Base-by-base conservation (phyloP, 1,140 invertebrate genomes). In the Venustaconcha ellipsiformis region DNA sequence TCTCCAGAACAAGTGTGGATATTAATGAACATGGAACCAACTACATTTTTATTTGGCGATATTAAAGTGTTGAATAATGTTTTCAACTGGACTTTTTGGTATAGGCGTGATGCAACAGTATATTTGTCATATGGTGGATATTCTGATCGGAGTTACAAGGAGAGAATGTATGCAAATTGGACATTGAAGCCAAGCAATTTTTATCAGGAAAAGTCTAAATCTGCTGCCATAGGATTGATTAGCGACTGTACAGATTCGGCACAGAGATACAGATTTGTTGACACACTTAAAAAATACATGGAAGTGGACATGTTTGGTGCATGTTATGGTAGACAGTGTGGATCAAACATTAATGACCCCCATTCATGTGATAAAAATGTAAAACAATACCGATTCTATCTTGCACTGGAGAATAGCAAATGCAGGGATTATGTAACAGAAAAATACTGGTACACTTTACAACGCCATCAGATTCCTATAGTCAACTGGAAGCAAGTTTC, bases 311-410 rank as follows among this genome's bases (percentile, higher is more conserved):
- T 93, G 13, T 94, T 91, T 80, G 94, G 94, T n/a, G 74, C 68
- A 0, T 95, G 82, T 23, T 59, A 78, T 11, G 76, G 79, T 67
- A 59, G 79, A 62, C 76, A 77, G 48, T 87, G 84, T 70, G 83
- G 84, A 11, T 74, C 74, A 56, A 72, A 71, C 11, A 79, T 70
- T 26, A 77, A 66, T 57, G 59, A 72, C 62, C 80, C 80, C 57
- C 78, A 72, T 11, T 78, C 79, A 30, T 84, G 84, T 73, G 72
- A 71, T 23, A 76, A 83, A 23, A 74, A 78, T 15, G 55, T 82
- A 20, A 76, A 74, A 48, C 64, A 97, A 70, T 99, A 99, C 91
- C 99, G 99, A 88, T 99, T 99, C 91, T 99, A 86, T 68, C 70
- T 89, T 56, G 80, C 88, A 14, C 88, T 90, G 72, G 89, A 90